A percentile compares a stretch with the other conserved stretches of the same genome.
Evolutionary conservation across 2,888 invertebrate genomes (phyloP).

Genomic region (Melanophora roralis): DNA sequence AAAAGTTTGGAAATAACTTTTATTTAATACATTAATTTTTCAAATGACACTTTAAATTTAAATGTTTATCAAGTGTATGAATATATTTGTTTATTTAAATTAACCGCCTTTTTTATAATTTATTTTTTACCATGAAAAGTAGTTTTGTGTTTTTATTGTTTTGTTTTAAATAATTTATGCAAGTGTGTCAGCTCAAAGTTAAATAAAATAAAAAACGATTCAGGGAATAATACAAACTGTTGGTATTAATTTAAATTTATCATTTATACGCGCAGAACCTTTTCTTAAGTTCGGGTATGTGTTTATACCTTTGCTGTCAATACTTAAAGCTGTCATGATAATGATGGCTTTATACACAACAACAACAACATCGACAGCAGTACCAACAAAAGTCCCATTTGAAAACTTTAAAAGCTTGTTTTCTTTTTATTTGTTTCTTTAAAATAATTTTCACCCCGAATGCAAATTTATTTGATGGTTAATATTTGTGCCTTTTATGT

Average conservation of each 20-base stretch:
- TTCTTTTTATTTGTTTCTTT: background rate
- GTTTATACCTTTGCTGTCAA: background rate
- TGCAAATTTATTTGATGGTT: conserved; percentile 49
- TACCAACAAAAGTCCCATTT: background rate
- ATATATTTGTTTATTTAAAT: background rate
- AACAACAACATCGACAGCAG: background rate
- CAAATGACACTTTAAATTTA: conserved; percentile 7
- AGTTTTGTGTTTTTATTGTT: background rate
- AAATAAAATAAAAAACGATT: background rate
- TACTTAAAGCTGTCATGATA: background rate
- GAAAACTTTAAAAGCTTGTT: conserved; percentile 14
- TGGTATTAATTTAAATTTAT: conserved; percentile 33
- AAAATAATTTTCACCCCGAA: conserved; percentile 14
- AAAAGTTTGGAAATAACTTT: no score
- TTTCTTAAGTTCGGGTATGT: background rate
- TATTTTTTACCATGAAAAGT: conserved; percentile 32
- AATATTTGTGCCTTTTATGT: conserved; percentile 40
- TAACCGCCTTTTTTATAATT: background rate
- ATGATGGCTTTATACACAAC: conserved; percentile 1
- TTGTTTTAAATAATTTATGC: conserved; percentile 36
- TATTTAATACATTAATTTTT: background rate
- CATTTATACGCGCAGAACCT: conserved; percentile 11
- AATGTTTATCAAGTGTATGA: conserved; percentile 8
- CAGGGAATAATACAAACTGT: background rate
- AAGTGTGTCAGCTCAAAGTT: conserved; percentile 42